Evolutionary conservation across 1,140 invertebrate genomes (phyloP).

Genomic region (Nymphalis io): DNA sequence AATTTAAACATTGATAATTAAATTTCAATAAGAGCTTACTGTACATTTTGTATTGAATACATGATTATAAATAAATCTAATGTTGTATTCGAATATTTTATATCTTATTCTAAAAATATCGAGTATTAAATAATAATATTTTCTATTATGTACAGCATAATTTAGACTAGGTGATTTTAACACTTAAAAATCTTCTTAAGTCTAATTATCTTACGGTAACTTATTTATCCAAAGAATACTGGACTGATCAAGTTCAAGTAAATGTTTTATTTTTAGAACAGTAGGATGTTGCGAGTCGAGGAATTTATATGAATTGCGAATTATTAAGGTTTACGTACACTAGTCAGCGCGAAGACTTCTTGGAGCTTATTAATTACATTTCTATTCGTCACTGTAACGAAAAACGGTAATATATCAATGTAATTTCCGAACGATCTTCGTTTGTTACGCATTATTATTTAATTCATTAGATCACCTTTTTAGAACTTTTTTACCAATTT

Average conservation of each 20-base stretch:
- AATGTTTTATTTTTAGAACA: not conserved
- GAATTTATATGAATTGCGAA: not conserved
- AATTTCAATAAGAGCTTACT: constrained; percentile 43
- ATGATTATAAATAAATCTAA: constrained; percentile 33
- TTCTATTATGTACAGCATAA: constrained; percentile 37
- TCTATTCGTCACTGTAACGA: not conserved
- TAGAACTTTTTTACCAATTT: not conserved
- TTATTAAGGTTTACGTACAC: not conserved
- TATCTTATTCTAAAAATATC: constrained; percentile 19
- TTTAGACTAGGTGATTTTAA: constrained; percentile 34
- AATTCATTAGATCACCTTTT: not conserved
- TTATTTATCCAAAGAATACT: constrained; percentile 1
- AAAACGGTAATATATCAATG: no score
- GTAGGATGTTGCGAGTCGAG: not conserved
- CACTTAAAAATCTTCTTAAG: constrained; percentile 33
- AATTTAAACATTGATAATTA: constrained; percentile 20
- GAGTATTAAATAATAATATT: constrained; percentile 36
- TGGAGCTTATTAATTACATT: not conserved
- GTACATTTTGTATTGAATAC: constrained; percentile 60
- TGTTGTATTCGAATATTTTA: constrained; percentile 28
- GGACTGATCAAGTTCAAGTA: not conserved
- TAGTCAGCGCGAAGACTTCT: not conserved
- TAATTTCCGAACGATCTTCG: no score
- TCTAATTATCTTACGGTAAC: constrained; percentile 22
- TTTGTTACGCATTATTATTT: no score